Conservation (phyloP, 2,113 vertebrate genomes). For the Poicephalus meyeri region DNA sequence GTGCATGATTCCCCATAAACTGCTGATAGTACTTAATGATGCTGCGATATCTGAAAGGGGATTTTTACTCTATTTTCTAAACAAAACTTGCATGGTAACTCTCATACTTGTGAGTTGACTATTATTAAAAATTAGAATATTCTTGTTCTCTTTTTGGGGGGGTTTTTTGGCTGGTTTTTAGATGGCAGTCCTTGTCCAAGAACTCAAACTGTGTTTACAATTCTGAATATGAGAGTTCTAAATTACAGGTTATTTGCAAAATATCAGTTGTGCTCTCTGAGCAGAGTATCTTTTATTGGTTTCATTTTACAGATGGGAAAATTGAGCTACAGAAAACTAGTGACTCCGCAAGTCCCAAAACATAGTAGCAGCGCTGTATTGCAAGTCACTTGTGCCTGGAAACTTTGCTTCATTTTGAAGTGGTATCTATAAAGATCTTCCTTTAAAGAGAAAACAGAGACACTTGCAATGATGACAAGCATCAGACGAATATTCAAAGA, state of each 20-base stretch:
- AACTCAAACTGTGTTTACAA: background rate
- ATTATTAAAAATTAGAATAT: background rate
- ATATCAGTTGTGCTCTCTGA: background rate
- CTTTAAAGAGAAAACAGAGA: background rate
- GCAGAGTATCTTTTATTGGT: background rate
- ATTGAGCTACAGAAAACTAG: background rate
- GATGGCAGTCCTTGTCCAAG: background rate
- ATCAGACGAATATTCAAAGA: background rate
- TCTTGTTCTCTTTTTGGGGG: background rate
- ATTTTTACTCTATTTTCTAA: background rate
- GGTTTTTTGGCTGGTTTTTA: background rate
- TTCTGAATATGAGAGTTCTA: background rate
- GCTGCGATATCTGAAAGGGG: background rate
- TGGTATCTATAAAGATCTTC: background rate
- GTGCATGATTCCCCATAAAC: background rate
- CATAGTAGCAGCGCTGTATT: background rate
- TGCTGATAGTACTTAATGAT: background rate
- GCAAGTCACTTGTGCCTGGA: background rate
- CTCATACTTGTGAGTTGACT: background rate
- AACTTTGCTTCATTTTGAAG: background rate
- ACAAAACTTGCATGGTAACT: background rate
- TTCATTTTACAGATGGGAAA: background rate
- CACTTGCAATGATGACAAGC: background rate
- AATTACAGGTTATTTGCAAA: background rate
- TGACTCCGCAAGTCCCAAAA: background rate